These are phyloP conservation scores for Protomyctophum bolini DNA, from an alignment of 2,113 vertebrate species.

Conservation along the genomic window DNA sequence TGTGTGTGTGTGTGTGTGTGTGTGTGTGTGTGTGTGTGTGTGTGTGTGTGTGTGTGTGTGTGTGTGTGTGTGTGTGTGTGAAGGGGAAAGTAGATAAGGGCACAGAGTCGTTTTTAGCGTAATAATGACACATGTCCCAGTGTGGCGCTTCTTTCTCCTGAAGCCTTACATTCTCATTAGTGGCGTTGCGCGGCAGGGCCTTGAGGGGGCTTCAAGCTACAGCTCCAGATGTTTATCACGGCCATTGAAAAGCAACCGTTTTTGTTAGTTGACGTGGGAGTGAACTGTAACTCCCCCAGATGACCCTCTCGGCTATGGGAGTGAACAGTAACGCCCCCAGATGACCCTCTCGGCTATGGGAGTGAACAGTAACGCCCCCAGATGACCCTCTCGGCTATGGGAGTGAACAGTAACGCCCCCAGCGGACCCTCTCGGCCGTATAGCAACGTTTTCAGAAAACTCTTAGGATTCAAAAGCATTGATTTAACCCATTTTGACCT, in stretches of 20 bases:
- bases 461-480: too few relatives aligned
- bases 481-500: too few relatives aligned
- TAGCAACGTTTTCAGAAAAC: too few relatives aligned
- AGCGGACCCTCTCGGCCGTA: conserved; percentile 15
- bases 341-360: conserved; percentile 19
- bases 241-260: conserved; percentile 13
- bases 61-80: not conserved
- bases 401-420: conserved; percentile 15
- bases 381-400: conserved; percentile 34
- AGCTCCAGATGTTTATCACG: conserved; percentile 17
- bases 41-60: not conserved
- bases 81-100: too few relatives aligned
- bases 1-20: not conserved
- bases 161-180: conserved; percentile 9
- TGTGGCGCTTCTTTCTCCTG: conserved; percentile 10
- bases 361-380: conserved; percentile 6
- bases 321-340: conserved; percentile 16
- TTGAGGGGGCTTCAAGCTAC: not conserved
- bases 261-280: conserved; percentile 15
- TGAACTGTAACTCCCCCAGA: conserved; percentile 11
- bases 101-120: not conserved
- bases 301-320: too few relatives aligned
- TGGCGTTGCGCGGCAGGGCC: not conserved
- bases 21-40: not conserved
- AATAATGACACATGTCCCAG: conserved; percentile 7